Base-by-base conservation (phyloP, 2,113 vertebrate species). In the Psephotus haematonotus region DNA sequence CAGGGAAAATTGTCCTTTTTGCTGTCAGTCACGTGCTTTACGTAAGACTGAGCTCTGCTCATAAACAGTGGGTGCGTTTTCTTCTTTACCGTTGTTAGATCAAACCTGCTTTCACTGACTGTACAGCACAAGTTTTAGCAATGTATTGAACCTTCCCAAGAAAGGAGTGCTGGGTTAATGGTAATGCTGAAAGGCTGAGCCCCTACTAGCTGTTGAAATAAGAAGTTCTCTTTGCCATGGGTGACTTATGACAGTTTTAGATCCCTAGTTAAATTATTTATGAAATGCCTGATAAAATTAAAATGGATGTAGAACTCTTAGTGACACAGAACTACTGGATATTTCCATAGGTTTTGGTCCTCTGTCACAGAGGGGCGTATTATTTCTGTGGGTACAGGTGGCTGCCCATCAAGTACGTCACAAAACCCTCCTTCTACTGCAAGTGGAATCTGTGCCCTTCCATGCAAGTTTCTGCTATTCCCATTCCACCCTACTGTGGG, bases 1-100 rank as follows among this genome's bases (percentile, higher is more conserved):
- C 95, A 96, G 95, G 98, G 94, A 91, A 76, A 89, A 84, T 13
- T 55, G 18, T 72, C 81, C 92, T 94, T 88, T 83, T 70, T 9
- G 43, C 82, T 88, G 64, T 80, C 83, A 93, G 41, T 67, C 47
- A 46, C 71, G 85, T 90, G 92, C 91, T 96, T 76, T 65, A 67
- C 6, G 4, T 52, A 74, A 86, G 78, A 81, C 92, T 83, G 88
- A 67, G 68, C 39, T 88, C 88, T 79, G 49, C 23, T 55, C 84
- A 76, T 63, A 16, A 82, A 68, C 60, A n/a, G 28, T 19, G 70
- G 71, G 63, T 57, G 18, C 41, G 16, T 68, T 83, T 67, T 84
- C 77, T 92, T 46, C 75, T 74, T 67, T 71, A 22, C 37, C 44
- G 55, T 71, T 96, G 39, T 50, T 49, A 29, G 83, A 57, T 49